Conservation (phyloP, 2,888 invertebrate species). For the Lycaena phlaeas region DNA sequence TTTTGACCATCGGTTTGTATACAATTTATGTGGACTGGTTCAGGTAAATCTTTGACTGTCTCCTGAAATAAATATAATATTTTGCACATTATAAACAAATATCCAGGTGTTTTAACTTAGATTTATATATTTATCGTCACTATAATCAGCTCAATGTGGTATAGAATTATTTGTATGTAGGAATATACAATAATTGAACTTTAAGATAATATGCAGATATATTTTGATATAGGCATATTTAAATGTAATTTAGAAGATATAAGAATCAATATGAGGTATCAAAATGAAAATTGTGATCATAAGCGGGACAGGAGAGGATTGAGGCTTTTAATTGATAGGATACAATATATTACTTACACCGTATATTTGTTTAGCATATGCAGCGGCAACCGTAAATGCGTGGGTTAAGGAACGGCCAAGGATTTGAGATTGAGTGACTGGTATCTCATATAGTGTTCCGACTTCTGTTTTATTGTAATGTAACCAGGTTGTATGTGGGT, state of each 20-base stretch:
- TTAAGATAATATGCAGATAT: too few relatives aligned
- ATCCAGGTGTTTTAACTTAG: background rate
- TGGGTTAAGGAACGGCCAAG: constrained; percentile 80
- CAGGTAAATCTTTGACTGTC: constrained; percentile 76
- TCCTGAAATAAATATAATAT: constrained; percentile 48
- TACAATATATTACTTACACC: constrained; percentile 64
- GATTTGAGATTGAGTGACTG: constrained; percentile 78
- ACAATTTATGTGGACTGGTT: constrained; percentile 87
- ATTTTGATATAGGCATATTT: too few relatives aligned
- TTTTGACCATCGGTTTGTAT: constrained; percentile 84
- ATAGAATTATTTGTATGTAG: too few relatives aligned
- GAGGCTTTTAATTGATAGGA: too few relatives aligned
- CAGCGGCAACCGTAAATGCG: constrained; percentile 82
- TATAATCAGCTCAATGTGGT: too few relatives aligned
- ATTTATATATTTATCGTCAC: too few relatives aligned
- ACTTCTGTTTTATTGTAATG: constrained; percentile 77
- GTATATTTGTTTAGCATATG: constrained; percentile 82
- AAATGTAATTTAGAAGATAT: too few relatives aligned
- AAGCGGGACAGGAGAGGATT: too few relatives aligned
- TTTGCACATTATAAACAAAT: constrained; percentile 16
- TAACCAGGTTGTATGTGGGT: constrained; percentile 86
- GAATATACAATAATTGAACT: too few relatives aligned
- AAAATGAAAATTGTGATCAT: too few relatives aligned
- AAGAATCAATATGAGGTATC: too few relatives aligned
- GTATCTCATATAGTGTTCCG: constrained; percentile 78